Evolutionary conservation across 2,797 vertebrate genomes (phyloP), one percentile per base, ranked within the genome.

Genomic region (Argyrosomus regius): DNA sequence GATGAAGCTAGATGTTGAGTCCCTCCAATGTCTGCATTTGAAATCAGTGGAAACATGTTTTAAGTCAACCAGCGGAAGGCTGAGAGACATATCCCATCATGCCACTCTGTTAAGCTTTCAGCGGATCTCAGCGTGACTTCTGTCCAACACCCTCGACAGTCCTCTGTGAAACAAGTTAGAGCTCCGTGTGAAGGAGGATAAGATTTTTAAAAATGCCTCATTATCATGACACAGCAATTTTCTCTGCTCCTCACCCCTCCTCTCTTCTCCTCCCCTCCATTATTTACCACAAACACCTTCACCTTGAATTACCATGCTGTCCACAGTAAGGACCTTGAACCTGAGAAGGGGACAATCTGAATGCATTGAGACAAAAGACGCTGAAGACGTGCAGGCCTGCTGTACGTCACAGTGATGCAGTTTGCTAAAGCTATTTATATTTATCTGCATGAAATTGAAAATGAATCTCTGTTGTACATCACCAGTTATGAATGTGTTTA

Each of bases 31-130:
- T n/a, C 61, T 60, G 39, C 22, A 12, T 58, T 13, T 28, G 22
- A 62, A 62, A 62, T 39, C 7, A 69, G 11, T 61, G 43, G 60
- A 71, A 78, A 72, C 56, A 59, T 60, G 31, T 58, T 31, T 24
- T 14, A 61, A 70, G 11, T 74, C 53, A 20, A 49, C 14, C 22
- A 75, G 71, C 54, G 60, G 20, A 13, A 31, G 3, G 5, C 22
- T 75, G 17, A 71, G 26, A n/a, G 59, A 43, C 41, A 11, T 20
- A 53, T 60, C 48, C 60, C 58, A 62, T 66, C 57, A 31, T 54
- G 35, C 35, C 45, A 7, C 43, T 59, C 11, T 56, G 54, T 35
- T 35, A 5, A 50, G 26, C 11, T 28, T 22, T 59, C 64, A 52
- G 52, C 45, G 20, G 39, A 1, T 20, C 46, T 74, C 6, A 20